Percentiles rank a stretch among this genome's conserved stretches.
Evolutionary conservation across 2,888 invertebrate genomes (phyloP).

Genomic region (Tetragonisca angustula): DNA sequence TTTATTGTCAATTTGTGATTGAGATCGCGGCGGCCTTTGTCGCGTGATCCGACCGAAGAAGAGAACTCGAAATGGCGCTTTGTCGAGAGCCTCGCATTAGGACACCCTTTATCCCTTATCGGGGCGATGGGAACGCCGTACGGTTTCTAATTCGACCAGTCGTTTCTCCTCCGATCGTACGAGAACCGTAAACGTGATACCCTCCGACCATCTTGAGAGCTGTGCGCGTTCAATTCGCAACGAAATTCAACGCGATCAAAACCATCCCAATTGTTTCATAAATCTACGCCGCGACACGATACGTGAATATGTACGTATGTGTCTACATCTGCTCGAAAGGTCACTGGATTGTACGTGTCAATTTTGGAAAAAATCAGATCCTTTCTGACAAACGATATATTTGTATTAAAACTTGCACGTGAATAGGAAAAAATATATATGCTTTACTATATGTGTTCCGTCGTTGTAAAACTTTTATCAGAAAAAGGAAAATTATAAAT

Average conservation of each 20-base stretch:
- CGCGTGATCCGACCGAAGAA: slow-evolving; percentile 57
- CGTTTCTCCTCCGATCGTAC: slow-evolving; percentile 50
- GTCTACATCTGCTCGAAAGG: too few relatives aligned
- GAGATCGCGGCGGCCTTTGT: slow-evolving; percentile 79
- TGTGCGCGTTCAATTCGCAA: neutral
- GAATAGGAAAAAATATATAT: too few relatives aligned
- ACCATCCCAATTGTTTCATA: neutral
- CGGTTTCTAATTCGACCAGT: slow-evolving; percentile 48
- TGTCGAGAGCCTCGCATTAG: slow-evolving; percentile 75
- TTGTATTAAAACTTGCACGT: too few relatives aligned
- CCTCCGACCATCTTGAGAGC: neutral
- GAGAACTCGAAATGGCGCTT: slow-evolving; percentile 75
- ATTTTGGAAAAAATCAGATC: too few relatives aligned
- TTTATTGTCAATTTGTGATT: slow-evolving; percentile 84
- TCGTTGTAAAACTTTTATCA: too few relatives aligned
- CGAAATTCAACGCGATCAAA: neutral
- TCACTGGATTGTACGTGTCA: too few relatives aligned
- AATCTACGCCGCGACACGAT: neutral
- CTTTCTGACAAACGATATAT: too few relatives aligned
- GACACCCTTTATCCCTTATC: slow-evolving; percentile 79
- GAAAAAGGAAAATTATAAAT: too few relatives aligned
- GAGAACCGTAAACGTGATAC: slow-evolving; percentile 21
- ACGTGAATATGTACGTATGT: neutral
- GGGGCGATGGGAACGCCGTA: slow-evolving; percentile 48
- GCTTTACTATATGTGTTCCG: too few relatives aligned